Evolutionary conservation across 2,113 vertebrate genomes (phyloP), one percentile per base, ranked within the genome.

Genomic region (Anguilla japonica): DNA sequence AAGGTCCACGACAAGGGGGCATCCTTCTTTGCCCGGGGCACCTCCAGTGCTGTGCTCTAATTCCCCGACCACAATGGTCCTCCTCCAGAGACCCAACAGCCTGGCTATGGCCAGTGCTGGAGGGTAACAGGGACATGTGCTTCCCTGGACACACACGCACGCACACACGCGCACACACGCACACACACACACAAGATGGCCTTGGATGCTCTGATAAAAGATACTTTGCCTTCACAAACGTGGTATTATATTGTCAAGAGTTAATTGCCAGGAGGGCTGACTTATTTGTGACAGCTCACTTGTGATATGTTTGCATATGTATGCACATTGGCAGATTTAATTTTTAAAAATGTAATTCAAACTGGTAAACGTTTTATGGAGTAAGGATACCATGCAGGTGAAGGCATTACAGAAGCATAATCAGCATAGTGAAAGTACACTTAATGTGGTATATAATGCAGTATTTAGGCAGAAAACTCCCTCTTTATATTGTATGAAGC

Each of bases 1-100:
- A 99, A 99, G 89, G 97, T 99, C 89, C 96, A 98, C 6, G 98
- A 99, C 85, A 98, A 94, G 93, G 97, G 93, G 0, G 97, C 96
- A 46, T 95, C 95, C 5, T 99, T 99, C 79, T 99, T 99, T 0
- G 97, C 98, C 0, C 94, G 85, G 4, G 98, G 98, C 75, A 95
- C 97, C 78, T 98, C 98, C 5, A 95, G 97, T 0, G 97, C 98
- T 0, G 94, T 99, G 41, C 96, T 99, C 71, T 99, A 95, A 96
- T 20, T 15, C 18, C 50, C 22, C 18, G 16, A 81, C 39, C 40
- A 2, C 34, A 41, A 5, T 7, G 40, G 40, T 41, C 26, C 22
- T 26, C 60, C 22, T 67, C 4, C 26, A 75, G 71, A 13, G 29
- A 75, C 71, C 26, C 26, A 13, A 34, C n/a, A n/a, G 9, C 71